Conservation (phyloP, 2,888 invertebrate genomes). For the Watsonalla cultraria region DNA sequence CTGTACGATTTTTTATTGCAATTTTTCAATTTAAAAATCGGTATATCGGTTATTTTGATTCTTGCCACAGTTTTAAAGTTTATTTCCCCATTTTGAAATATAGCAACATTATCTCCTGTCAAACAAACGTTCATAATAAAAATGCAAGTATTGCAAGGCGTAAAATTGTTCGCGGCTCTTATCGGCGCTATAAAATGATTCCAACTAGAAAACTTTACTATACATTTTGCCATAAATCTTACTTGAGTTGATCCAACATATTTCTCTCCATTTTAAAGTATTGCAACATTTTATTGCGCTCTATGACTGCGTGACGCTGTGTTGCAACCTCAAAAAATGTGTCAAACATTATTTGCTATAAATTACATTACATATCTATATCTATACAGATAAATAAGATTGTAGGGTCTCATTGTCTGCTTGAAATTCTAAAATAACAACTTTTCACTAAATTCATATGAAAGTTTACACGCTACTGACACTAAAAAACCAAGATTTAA, state of each 20-base stretch:
- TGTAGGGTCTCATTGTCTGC: too few species aligned
- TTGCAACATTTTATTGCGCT: slow-evolving; percentile 4
- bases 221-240: slow-evolving; percentile 38
- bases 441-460: too few species aligned
- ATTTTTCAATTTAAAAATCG: too few species aligned
- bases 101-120: neutral
- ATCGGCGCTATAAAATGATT: slow-evolving; percentile 55
- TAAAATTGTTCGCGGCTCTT: slow-evolving; percentile 62
- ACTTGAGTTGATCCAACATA: slow-evolving; percentile 7
- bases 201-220: slow-evolving; percentile 32
- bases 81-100: neutral
- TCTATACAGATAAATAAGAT: too few species aligned
- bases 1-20: too few species aligned
- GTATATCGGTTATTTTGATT: too few species aligned
- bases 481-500: too few species aligned
- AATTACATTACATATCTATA: too few species aligned
- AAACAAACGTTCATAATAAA: slow-evolving; percentile 37
- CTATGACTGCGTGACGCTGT: neutral
- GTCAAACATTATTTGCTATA: too few species aligned
- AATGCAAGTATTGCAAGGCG: slow-evolving; percentile 49
- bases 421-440: too few species aligned
- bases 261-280: neutral
- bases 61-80: too few species aligned
- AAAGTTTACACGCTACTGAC: too few species aligned
- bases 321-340: neutral